These are phyloP conservation scores for Sebastes cheni DNA, from an alignment of 2,797 vertebrate species.

Conservation along the genomic window DNA sequence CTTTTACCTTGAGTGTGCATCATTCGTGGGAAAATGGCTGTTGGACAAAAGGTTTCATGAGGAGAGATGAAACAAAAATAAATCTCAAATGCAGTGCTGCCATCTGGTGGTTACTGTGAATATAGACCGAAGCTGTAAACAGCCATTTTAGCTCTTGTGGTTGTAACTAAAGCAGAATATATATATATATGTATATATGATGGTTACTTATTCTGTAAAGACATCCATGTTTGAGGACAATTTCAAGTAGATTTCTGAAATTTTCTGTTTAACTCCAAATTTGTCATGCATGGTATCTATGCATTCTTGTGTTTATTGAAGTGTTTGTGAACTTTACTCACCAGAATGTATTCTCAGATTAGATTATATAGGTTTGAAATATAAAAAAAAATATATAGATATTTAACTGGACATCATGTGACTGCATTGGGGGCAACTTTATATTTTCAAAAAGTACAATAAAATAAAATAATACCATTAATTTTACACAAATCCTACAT, in stretches of 20 bases:
- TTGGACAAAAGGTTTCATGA: not conserved
- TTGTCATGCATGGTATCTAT: too few relatives aligned
- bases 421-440: not conserved
- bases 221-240: not conserved
- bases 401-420: not conserved
- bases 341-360: not conserved
- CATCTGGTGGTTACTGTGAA: slow-evolving; percentile 51
- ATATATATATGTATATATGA: too few relatives aligned
- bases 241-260: not conserved
- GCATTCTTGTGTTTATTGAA: not conserved
- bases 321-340: not conserved
- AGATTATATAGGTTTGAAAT: not conserved
- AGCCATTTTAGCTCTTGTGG: slow-evolving; percentile 8
- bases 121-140: not conserved
- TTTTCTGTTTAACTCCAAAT: not conserved
- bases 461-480: not conserved
- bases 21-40: not conserved
- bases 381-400: not conserved
- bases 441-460: not conserved
- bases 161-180: not conserved
- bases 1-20: not conserved
- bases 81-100: slow-evolving; percentile 17
- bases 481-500: not conserved
- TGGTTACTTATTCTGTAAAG: not conserved
- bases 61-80: not conserved